These are phyloP conservation scores for Drosophila aff. DNA, from an alignment of 1,140 invertebrate species.

Conservation along the genomic window DNA sequence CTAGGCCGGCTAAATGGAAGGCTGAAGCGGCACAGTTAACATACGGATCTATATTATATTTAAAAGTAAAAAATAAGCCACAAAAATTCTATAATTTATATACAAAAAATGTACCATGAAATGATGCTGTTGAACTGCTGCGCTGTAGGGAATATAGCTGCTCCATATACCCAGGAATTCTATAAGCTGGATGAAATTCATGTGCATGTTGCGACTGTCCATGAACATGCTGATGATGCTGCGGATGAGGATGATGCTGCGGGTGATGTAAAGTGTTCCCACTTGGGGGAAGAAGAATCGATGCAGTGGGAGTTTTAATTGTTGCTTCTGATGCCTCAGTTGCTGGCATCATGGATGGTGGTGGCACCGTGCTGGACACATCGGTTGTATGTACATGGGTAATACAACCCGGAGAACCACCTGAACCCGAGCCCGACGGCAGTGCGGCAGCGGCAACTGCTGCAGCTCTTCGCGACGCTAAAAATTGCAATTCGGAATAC, in stretches of 20 bases:
- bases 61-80: neutral
- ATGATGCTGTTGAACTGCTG: slow-evolving; percentile 86
- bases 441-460: slow-evolving; percentile 83
- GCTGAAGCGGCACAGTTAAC: slow-evolving; percentile 64
- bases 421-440: slow-evolving; percentile 44
- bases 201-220: slow-evolving; percentile 65
- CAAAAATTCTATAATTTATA: too few relatives aligned
- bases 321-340: slow-evolving; percentile 35
- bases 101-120: slow-evolving; percentile 79
- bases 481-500: slow-evolving; percentile 80
- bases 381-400: slow-evolving; percentile 48
- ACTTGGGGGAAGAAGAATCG: slow-evolving; percentile 28
- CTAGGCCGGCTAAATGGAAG: slow-evolving; percentile 76
- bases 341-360: slow-evolving; percentile 28
- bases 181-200: slow-evolving; percentile 88
- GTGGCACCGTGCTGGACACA: slow-evolving; percentile 57
- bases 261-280: slow-evolving; percentile 24
- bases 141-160: slow-evolving; percentile 89
- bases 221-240: slow-evolving; percentile 53
- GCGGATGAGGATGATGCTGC: slow-evolving; percentile 45
- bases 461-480: slow-evolving; percentile 80
- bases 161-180: slow-evolving; percentile 89
- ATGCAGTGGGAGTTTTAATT: slow-evolving; percentile 3
- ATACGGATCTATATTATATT: slow-evolving; percentile 69
- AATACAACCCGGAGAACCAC: slow-evolving; percentile 16